phyloP scores from a whole-genome alignment of 2,113 vertebrate species.

The Cygnus atratus region DNA sequence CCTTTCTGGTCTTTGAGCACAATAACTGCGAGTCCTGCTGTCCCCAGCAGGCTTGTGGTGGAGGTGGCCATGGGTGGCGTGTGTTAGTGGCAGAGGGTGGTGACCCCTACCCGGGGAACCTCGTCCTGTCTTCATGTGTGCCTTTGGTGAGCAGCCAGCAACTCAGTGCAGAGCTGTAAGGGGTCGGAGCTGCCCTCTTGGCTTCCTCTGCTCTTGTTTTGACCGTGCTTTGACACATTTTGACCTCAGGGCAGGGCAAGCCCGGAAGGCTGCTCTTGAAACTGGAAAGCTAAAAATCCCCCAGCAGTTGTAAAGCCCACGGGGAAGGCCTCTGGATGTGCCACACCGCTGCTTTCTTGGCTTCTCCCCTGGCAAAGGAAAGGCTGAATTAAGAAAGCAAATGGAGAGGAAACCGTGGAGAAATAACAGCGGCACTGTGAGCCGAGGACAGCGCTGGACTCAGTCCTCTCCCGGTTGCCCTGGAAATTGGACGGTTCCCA shows the following conservation, averaged over 20 bases:
- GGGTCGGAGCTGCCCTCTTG: neutral
- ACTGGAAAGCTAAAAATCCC: conserved; percentile 17
- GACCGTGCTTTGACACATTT: neutral
- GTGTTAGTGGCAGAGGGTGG: neutral
- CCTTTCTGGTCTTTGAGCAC: neutral
- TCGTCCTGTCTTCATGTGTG: neutral
- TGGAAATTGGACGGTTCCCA: conserved; percentile 44
- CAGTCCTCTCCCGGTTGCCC: neutral
- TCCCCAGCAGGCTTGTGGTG: neutral
- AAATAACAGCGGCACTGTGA: conserved; percentile 55
- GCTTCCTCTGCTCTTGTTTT: neutral
- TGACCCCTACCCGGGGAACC: neutral
- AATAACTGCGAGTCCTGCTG: neutral
- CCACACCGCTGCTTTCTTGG: conserved; percentile 35
- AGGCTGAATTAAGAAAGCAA: conserved; percentile 54
- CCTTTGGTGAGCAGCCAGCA: neutral
- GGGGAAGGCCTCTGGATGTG: conserved; percentile 4
- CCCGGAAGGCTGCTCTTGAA: neutral
- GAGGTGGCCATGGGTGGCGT: neutral
- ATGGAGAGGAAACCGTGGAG: conserved; percentile 34
- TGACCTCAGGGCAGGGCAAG: neutral
- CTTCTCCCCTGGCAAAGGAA: conserved; percentile 11
- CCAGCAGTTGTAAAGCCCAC: neutral
- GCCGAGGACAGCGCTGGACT: neutral
- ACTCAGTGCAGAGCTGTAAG: neutral